Evolutionary conservation across 1,140 invertebrate species (phyloP), one percentile per base, ranked within the genome.

Genomic region (Temnothorax curvispinosus): DNA sequence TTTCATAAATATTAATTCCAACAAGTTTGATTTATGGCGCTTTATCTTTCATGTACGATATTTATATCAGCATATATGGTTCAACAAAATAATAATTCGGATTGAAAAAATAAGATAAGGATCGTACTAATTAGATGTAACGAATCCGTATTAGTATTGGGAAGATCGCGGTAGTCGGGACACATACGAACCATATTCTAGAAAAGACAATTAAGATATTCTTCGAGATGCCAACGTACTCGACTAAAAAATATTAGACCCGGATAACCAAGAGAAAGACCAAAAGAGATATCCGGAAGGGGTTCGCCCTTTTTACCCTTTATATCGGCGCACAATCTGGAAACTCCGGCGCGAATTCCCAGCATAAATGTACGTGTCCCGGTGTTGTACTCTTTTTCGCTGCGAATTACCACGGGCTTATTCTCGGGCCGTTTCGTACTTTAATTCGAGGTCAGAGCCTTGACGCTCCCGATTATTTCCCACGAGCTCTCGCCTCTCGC

Each of bases 361-460:
- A n/a, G 15, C 18, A 62, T 72, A 72, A 82, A 82, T 72, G 35
- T 60, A 74, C 52, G 69, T n/a, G 54, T 74, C 41, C 64, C 35
- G 32, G 8, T 13, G 52, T 58, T 56, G 52, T 13, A n/a, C 27
- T 35, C n/a, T 60, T 50, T 69, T 60, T 47, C 27, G 18, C 35
- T 21, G 69, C 54, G 80, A 75, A 75, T 84, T 60, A 72, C 32
- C 60, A 35, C 44, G 60, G 60, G 60, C 78, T 81, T 81, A 81
- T 81, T 69, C 77, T 81, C 78, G 3, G 15, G 38, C 32, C 44
- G 67, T 74, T 84, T 84, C 27, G 80, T 75, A 47, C 32, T 60
- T 74, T 47, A 84, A 75, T 60, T 82, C 69, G 69, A 84, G 80
- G 27, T 82, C 67, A 35, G 18, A 82, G 52, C 80, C 80, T 47